Base-by-base conservation (phyloP, 1,140 invertebrate genomes). In the Ericerus pela region DNA sequence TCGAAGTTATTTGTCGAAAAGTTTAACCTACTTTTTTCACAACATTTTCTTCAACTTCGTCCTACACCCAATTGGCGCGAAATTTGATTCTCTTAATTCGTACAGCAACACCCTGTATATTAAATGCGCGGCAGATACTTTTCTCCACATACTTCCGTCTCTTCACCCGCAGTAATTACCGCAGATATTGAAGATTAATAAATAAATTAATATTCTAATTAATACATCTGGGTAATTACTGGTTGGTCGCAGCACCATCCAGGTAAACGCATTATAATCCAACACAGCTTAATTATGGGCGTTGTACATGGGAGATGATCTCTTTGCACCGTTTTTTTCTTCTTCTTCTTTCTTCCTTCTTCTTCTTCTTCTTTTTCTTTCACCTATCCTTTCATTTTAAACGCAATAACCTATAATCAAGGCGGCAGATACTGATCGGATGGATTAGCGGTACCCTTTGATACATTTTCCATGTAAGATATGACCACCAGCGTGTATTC, bases 371-470 rank as follows among this genome's bases (percentile, higher is more conserved):
- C 41, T n/a, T 47, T 24, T 47, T 24, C 26, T 47, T 47, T 18
- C 41, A 24, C 41, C 41, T 47, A 8, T 47, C 26, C 20, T 47
- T 24, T 47, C 22, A 24, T 47, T 24, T 47, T 47, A 18, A 22
- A 47, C 14, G 41, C 26, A 47, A 47, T 47, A 47, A 47, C 41
- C 41, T 47, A 47, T 47, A 47, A 47, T 47, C 41, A 47, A 47
- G 26, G 22, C 41, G n/a, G n/a, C 16, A 47, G 41, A 47, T 47
- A 47, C 41, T 24, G 20, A 47, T 47, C 41, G 20, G n/a, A 12
- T 47, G 41, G 41, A 47, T 47, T 47, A 47, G 20, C 36, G 36
- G 5, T 14, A 18, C 16, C 41, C 20, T 47, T 47, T 47, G 41
- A 47, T 47, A 47, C 11, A 47, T 47, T 47, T 24, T 47, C 22